Conservation (phyloP, 2,113 vertebrate species). For the Condylura cristata region DNA sequence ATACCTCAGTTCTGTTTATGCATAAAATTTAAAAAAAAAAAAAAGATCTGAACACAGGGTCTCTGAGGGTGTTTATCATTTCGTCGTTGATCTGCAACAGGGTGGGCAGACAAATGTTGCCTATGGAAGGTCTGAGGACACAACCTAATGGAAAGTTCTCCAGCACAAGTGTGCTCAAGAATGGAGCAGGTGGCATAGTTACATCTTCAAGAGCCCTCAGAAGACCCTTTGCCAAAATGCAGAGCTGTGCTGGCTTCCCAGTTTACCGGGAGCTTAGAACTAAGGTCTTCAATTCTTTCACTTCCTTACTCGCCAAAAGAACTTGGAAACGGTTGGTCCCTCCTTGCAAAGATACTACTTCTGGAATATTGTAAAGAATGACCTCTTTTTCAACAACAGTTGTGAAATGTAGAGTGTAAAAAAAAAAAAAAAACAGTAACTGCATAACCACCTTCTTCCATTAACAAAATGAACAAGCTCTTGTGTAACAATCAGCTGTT, state of each 20-base stretch:
- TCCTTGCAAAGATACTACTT: background rate
- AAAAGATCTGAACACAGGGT: background rate
- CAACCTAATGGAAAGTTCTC: background rate
- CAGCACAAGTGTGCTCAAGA: background rate
- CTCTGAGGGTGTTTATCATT: background rate
- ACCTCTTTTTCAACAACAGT: background rate
- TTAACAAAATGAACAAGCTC: background rate
- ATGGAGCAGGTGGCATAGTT: no score
- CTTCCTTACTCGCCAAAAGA: background rate
- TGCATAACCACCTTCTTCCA: background rate
- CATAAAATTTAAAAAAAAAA: no score
- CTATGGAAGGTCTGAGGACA: background rate
- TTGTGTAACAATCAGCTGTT: background rate
- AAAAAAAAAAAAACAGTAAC: slow-evolving; percentile 11
- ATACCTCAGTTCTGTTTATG: no score
- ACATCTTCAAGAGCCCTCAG: background rate
- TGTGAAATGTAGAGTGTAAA: background rate
- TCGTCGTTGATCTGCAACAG: background rate
- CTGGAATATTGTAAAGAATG: background rate
- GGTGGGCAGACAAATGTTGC: background rate
- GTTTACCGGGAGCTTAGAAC: background rate
- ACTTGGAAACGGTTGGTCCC: background rate
- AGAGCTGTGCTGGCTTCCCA: background rate
- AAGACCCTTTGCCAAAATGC: background rate
- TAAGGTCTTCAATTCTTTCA: background rate